Base-by-base conservation (phyloP, 2,113 vertebrate genomes). In the Candoia aspera region DNA sequence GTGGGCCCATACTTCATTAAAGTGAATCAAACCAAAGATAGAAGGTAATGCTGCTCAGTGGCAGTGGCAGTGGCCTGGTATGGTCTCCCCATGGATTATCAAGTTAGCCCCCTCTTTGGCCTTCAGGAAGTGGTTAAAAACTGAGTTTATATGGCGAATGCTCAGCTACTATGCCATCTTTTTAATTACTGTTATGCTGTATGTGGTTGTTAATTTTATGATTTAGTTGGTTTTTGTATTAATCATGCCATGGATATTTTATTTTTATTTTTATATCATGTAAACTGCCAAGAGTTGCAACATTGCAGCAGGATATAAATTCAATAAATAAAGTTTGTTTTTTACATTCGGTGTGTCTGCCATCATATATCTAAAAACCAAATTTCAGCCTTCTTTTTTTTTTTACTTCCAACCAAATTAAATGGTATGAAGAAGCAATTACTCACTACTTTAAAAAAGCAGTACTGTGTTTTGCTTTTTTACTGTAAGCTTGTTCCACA, bases 401-500 rank as follows among this genome's bases (percentile, higher is more conserved):
- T 95, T 88, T 92, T 3, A 42, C 15, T 94, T 94, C 84, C 59
- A 96, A 87, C 59, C 90, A 95, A 95, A 94, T 94, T 57, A 88
- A 95, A 57, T 62, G 79, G 92, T 94, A 93, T 84, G 54, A 58
- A 93, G 59, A 83, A 95, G 53, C 89, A 91, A 94, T 93, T 96
- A 94, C 59, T 94, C 95, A 73, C 26, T 42, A 57, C 94, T 88
- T 86, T 85, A 91, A 95, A 92, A 64, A 46, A 91, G 90, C 79
- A 64, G 59, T 23, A 5, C 89, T 85, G 46, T 87, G 24, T 93
- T 94, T 95, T 73, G 12, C 68, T 79, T 79, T 79, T 79, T 79
- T 79, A 83, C 94, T 91, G 64, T 90, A 88, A 95, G 58, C 57
- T 94, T 84, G 83, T 64, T 91, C 62, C 91, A 88, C 33, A 54